These are phyloP conservation scores for Pipistrellus pipistrellus DNA, from an alignment of 2,797 vertebrate genomes.

Conservation along the genomic window DNA sequence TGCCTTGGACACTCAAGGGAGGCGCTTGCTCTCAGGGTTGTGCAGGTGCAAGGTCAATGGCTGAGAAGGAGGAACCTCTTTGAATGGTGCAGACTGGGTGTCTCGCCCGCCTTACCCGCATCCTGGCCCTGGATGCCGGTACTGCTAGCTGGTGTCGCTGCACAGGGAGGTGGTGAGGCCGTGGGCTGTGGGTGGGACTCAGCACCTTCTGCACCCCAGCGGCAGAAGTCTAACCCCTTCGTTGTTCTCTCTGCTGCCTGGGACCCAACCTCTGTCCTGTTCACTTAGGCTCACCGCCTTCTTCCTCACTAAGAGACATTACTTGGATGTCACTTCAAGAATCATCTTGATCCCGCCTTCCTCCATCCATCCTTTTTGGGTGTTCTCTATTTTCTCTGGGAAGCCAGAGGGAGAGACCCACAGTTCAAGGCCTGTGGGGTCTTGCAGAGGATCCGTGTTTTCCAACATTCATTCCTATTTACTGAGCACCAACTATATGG, in stretches of 20 bases:
- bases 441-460: background rate
- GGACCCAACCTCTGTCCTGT: background rate
- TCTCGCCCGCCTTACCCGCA: rapidly evolving
- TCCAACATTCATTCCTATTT: background rate
- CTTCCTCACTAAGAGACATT: background rate
- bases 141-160: background rate
- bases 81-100: too few species aligned
- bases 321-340: background rate
- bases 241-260: background rate
- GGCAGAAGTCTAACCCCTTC: background rate
- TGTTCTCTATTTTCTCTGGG: background rate
- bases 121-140: background rate
- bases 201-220: background rate
- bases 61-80: rapidly evolving
- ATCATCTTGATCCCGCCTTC: background rate
- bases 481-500: background rate
- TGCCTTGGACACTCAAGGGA: background rate
- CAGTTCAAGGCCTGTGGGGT: rapidly evolving
- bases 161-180: background rate
- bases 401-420: background rate
- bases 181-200: background rate
- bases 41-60: background rate
- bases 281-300: background rate
- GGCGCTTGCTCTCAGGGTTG: rapidly evolving
- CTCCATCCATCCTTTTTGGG: background rate